Base-by-base conservation (phyloP, 2,797 vertebrate genomes). In the Cryptoblepharus egeriae region DNA sequence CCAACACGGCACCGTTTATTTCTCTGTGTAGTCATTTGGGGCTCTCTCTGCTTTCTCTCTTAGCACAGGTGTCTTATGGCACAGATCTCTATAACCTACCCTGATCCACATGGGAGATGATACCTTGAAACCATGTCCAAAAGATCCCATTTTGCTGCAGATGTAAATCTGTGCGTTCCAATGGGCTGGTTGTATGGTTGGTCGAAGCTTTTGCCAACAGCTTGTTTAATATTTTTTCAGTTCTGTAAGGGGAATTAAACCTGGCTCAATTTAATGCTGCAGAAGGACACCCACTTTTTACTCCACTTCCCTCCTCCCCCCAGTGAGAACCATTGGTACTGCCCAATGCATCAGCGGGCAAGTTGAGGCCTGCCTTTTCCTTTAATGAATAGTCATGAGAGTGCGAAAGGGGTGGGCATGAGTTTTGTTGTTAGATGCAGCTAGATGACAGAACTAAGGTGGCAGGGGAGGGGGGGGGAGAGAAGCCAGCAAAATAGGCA, bases 301-400 rank as follows among this genome's bases (percentile, higher is more conserved):
- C 64, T 79, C 42, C 9, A 20, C 12, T 3, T 52, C 49, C 73
- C 39, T 69, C 81, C 87, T 91, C 95, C 88, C 89, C 82, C 30
- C 68, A 0, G 58, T 88, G 83, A 88, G 92, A 61, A 94, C 79
- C 85, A 94, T 93, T 97, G 96, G 97, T 97, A 90, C 90, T 87
- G 95, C 96, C 95, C 95, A 91, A 95, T 96, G 95, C 96, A 93
- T 93, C 95, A 83, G 77, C 67, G 94, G 97, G 96, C 98, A 98
- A 98, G 98, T 92, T 95, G 94, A 91, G 95, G 88, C 98, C 96
- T 99, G 98, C 96, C 96, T 91, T 82, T 86, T 73, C 30, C 84
- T 90, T 94, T 96, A 96, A 97, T 97, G 97, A 98, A 97, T 97
- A 98, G 96, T 97, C 97, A 97, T 97, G 96, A 97, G 96, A 95